A percentile compares a stretch with the other conserved stretches of the same genome.
Conservation (phyloP, 1,140 invertebrate species). For the Pogonus chalceus region DNA sequence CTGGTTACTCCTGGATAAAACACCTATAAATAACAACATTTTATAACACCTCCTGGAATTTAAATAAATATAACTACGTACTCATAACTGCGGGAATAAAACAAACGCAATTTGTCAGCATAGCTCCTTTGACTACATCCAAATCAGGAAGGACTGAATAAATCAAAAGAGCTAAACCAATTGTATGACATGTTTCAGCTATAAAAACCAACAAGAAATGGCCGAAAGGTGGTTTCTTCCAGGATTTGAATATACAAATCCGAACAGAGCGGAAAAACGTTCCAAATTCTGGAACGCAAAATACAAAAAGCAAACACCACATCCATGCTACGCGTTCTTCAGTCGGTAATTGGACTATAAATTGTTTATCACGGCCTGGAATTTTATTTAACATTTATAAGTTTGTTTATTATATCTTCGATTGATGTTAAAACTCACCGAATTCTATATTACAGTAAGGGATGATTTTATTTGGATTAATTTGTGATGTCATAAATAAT, state of each 20-base stretch:
- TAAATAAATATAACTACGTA: slow-evolving; percentile 28
- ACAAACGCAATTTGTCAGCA: slow-evolving; percentile 89
- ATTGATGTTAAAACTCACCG: slow-evolving; percentile 45
- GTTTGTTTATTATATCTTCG: neutral
- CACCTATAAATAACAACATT: slow-evolving; percentile 40
- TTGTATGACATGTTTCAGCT: slow-evolving; percentile 76
- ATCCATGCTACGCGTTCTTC: slow-evolving; percentile 83
- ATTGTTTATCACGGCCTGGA: slow-evolving; percentile 74
- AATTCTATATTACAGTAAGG: slow-evolving; percentile 73
- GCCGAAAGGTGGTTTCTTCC: slow-evolving; percentile 47
- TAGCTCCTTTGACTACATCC: slow-evolving; percentile 84
- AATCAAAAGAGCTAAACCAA: slow-evolving; percentile 75
- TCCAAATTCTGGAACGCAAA: slow-evolving; percentile 77
- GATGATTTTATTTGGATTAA: slow-evolving; percentile 61
- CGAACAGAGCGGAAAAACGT: slow-evolving; percentile 71
- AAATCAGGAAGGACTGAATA: slow-evolving; percentile 81
- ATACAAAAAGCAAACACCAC: slow-evolving; percentile 83
- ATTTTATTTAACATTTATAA: slow-evolving; percentile 2
- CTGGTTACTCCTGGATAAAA: slow-evolving; percentile 68
- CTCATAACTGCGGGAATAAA: slow-evolving; percentile 73
- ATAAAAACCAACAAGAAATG: slow-evolving; percentile 65
- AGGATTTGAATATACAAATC: slow-evolving; percentile 86
- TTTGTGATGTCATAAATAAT: slow-evolving; percentile 85
- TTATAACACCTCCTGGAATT: neutral
- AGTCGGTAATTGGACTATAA: slow-evolving; percentile 63